Percentiles rank a stretch among this genome's conserved stretches.
These are phyloP conservation scores for Harpalus rubripes DNA, from an alignment of 2,888 invertebrate genomes.

Conservation along the genomic window DNA sequence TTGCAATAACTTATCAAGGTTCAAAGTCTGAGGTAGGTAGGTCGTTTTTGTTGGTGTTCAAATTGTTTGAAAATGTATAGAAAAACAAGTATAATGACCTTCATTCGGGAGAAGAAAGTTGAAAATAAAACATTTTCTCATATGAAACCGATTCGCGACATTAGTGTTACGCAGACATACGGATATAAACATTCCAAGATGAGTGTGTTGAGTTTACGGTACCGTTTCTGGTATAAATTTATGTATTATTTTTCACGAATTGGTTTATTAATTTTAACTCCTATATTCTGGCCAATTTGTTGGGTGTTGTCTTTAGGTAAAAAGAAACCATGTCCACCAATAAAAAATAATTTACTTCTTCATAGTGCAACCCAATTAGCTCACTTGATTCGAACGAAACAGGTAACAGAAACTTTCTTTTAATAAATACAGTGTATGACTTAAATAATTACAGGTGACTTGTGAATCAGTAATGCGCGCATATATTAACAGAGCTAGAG, in stretches of 20 bases:
- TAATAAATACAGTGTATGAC: not conserved
- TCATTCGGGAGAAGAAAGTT: constrained; percentile 40
- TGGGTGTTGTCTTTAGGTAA: constrained; percentile 76
- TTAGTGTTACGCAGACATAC: not conserved
- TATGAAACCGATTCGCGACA: not conserved
- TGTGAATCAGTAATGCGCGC: constrained; percentile 85
- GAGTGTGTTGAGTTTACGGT: not conserved
- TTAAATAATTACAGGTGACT: constrained; percentile 80
- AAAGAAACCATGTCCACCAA: constrained; percentile 82
- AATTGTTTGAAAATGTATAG: constrained; percentile 2
- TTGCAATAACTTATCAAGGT: not conserved
- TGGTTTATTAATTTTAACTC: constrained; percentile 40
- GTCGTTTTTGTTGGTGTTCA: not conserved
- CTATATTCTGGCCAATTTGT: constrained; percentile 63
- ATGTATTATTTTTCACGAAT: constrained; percentile 50
- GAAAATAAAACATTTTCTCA: not conserved
- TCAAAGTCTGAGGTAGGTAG: constrained; percentile 4
- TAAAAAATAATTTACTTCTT: constrained; percentile 83
- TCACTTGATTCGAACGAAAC: constrained; percentile 84
- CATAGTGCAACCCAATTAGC: constrained; percentile 85
- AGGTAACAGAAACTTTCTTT: constrained; percentile 78
- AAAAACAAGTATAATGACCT: constrained; percentile 36
- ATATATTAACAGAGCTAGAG: constrained; percentile 87
- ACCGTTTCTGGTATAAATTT: not conserved
- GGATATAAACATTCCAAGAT: not conserved